A percentile compares a stretch with the other conserved stretches of the same genome.
These are phyloP conservation scores for Enteromius paludinosus DNA, from an alignment of 2,797 vertebrate species.

Conservation along the genomic window DNA sequence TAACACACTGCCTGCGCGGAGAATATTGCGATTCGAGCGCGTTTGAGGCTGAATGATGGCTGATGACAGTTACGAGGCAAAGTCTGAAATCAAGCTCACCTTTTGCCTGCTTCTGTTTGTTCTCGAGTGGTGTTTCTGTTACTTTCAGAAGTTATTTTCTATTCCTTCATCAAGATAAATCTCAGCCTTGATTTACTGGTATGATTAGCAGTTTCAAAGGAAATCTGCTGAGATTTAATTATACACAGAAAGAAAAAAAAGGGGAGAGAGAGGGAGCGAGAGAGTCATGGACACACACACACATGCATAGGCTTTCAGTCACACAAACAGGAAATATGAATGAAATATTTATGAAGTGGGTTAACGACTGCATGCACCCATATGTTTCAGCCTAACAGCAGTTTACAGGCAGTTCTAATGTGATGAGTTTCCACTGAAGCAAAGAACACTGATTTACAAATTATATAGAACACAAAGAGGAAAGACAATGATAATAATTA, in stretches of 20 bases:
- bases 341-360: slow-evolving; percentile 85
- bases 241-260: slow-evolving; percentile 53
- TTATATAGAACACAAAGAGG: slow-evolving; percentile 42
- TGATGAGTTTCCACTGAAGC: slow-evolving; percentile 57
- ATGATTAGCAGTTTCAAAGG: slow-evolving; percentile 78
- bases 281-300: slow-evolving; percentile 44
- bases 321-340: slow-evolving; percentile 76
- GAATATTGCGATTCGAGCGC: slow-evolving; percentile 23
- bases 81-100: slow-evolving; percentile 47
- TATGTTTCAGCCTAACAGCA: slow-evolving; percentile 80
- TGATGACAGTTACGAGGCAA: slow-evolving; percentile 62
- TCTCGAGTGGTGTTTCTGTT: slow-evolving; percentile 44
- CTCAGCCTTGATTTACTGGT: slow-evolving; percentile 75
- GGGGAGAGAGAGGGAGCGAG: slow-evolving; percentile 25
- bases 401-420: slow-evolving; percentile 76
- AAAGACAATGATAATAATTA: slow-evolving; percentile 51
- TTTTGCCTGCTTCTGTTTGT: slow-evolving; percentile 39
- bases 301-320: slow-evolving; percentile 58
- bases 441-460: slow-evolving; percentile 54
- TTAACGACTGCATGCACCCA: slow-evolving; percentile 78
- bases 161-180: slow-evolving; percentile 76
- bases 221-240: slow-evolving; percentile 77
- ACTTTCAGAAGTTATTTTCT: slow-evolving; percentile 68
- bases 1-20: slow-evolving; percentile 7
- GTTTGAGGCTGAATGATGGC: slow-evolving; percentile 40